Conservation (phyloP, 1,140 invertebrate species). For the Drosophila saltans region DNA sequence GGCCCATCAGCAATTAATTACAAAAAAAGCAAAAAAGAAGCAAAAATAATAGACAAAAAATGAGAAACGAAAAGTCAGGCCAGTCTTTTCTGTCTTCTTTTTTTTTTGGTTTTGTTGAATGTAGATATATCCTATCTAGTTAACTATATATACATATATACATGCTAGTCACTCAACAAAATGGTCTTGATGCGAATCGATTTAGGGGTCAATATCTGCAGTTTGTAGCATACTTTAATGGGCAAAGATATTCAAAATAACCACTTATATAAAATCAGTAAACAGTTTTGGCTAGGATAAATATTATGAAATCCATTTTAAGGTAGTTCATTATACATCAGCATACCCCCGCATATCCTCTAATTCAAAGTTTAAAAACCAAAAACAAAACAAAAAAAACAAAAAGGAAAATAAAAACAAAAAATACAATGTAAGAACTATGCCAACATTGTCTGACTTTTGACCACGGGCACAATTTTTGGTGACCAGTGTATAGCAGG, state of each 20-base stretch:
- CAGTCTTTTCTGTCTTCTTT: too few species aligned
- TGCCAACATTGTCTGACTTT: constrained; percentile 47
- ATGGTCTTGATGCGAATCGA: not conserved
- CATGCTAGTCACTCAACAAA: not conserved
- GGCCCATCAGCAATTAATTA: constrained; percentile 63
- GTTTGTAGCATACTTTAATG: too few species aligned
- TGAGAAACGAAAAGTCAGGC: too few species aligned
- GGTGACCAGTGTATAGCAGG: constrained; percentile 41
- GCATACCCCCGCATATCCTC: not conserved
- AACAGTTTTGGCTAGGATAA: too few species aligned
- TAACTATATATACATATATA: not conserved
- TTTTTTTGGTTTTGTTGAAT: not conserved
- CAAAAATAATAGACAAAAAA: too few species aligned
- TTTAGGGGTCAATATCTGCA: too few species aligned
- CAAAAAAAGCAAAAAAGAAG: too few species aligned
- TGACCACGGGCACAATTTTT: constrained; percentile 65
- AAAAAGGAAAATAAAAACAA: too few species aligned
- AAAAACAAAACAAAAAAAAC: not conserved
- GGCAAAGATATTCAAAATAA: too few species aligned
- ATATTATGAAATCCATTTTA: too few species aligned
- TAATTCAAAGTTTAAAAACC: not conserved
- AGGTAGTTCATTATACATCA: too few species aligned
- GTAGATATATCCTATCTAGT: not conserved
- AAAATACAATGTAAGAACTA: not conserved
- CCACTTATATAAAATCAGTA: too few species aligned